phyloP scores from a whole-genome alignment of 2,888 invertebrate genomes.

The Deilephila porcellus region DNA sequence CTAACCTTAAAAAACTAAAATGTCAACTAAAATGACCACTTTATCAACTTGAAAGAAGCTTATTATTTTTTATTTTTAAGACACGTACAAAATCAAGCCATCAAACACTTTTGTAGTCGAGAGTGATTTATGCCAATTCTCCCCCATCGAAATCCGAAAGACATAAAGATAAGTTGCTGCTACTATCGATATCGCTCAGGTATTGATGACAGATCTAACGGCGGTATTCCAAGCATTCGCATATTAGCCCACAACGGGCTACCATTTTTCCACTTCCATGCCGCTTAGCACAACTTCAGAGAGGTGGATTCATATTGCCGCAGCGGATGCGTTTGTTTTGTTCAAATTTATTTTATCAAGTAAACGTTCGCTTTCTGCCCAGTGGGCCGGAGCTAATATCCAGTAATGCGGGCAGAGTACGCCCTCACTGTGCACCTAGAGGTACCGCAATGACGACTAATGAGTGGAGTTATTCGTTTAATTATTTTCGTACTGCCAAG shows the following conservation, averaged over 20 bases:
- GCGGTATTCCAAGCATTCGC: conserved; percentile 75
- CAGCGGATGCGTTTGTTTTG: conserved; percentile 81
- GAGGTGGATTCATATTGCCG: conserved; percentile 81
- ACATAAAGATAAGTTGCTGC: background rate
- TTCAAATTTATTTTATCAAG: conserved; percentile 84
- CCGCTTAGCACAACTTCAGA: conserved; percentile 80
- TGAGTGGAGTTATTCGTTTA: conserved; percentile 76
- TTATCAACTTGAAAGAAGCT: too few species aligned
- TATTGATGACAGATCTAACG: conserved; percentile 52
- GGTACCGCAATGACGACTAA: conserved; percentile 59
- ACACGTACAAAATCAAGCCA: too few species aligned
- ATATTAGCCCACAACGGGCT: conserved; percentile 74
- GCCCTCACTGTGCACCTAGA: conserved; percentile 45
- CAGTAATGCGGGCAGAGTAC: conserved; percentile 71
- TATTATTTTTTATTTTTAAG: too few species aligned
- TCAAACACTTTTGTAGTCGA: too few species aligned
- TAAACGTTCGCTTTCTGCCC: conserved; percentile 78
- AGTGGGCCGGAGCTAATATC: conserved; percentile 73
- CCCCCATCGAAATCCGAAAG: too few species aligned
- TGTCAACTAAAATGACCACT: too few species aligned
- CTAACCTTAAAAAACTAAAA: too few species aligned
- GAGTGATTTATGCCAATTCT: too few species aligned
- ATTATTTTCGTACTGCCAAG: conserved; percentile 67
- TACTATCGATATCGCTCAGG: conserved; percentile 9
- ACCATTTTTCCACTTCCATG: conserved; percentile 82